Base-by-base conservation (phyloP, 2,113 vertebrate genomes). In the Trogon surrucura region DNA sequence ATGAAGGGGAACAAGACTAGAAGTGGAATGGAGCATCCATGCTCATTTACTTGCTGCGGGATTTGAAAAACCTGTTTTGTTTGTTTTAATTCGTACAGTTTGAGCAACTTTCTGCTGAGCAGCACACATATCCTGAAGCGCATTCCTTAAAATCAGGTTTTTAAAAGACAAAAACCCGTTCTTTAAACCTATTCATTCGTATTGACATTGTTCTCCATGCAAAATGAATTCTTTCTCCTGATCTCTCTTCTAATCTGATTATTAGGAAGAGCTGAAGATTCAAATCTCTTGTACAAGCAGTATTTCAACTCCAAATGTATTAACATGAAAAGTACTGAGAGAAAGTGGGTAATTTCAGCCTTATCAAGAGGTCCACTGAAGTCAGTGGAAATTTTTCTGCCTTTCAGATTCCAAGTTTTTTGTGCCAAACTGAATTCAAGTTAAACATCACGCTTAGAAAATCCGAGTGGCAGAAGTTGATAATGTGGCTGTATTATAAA, bases 271-370 rank as follows among this genome's bases (percentile, higher is more conserved):
- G 13, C 13, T 50, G 45, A 54, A 58, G 27, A 23, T 22, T 56
- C 48, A 45, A 14, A 50, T 67, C 8, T 74, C 16, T 85, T 44
- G 30, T 61, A 48, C 32, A 82, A 61, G 29, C 19, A 70, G 47
- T 70, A 30, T 3, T 73, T 34, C 10, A 32, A 30, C 14, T 53
- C 36, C 17, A 80, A 36, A 34, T 48, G 12, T 56, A 16, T 51
- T 44, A 79, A 16, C n/a, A 27, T 51, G 61, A 66, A 53, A 73
- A 74, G 6, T 26, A 9, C 11, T 60, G 38, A 65, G 38, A 54
- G 45, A 30, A 82, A 85, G 61, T 1, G 0, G 13, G 0, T 41
- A 36, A 34, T 4, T 32, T 61, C 5, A 4, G 6, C 13, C 8
- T 23, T 44, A 22, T 5, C 18, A 27, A 73, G 61, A 21, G 21